phyloP scores from a whole-genome alignment of 1,140 invertebrate species.

The Drosophila bifasciata region DNA sequence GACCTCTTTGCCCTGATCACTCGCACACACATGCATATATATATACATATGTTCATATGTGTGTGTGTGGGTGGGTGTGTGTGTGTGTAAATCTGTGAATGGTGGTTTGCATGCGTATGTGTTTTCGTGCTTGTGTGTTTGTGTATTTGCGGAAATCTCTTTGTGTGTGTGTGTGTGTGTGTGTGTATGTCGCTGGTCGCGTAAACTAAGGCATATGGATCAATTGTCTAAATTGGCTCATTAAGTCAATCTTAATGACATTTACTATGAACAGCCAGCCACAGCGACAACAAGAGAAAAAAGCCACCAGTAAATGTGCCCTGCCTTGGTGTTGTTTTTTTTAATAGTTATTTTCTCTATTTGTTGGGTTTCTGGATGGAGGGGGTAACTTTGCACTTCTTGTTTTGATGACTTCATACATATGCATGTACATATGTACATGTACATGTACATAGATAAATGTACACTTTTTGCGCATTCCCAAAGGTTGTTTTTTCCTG shows the following conservation, averaged over 20 bases:
- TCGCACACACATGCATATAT: slow-evolving; percentile 10
- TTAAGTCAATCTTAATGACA: slow-evolving; percentile 82
- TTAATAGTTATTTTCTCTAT: slow-evolving; percentile 8
- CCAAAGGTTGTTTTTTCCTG: no score
- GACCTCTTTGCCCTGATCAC: slow-evolving; percentile 39
- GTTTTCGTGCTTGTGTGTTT: background rate
- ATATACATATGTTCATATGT: background rate
- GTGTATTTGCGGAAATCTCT: no score
- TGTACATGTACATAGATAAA: no score
- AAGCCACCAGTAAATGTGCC: no score
- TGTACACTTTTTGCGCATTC: no score
- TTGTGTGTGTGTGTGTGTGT: slow-evolving; percentile 10
- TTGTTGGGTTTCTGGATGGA: slow-evolving; percentile 9
- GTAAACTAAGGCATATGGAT: slow-evolving; percentile 81
- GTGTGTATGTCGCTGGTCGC: slow-evolving; percentile 44
- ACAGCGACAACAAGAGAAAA: slow-evolving; percentile 36
- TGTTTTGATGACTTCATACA: slow-evolving; percentile 39
- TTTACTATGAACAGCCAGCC: slow-evolving; percentile 70
- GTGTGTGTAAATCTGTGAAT: slow-evolving; percentile 11
- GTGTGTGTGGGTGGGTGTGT: background rate
- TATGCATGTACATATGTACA: no score
- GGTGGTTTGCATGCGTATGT: slow-evolving; percentile 3
- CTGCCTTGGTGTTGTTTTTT: slow-evolving; percentile 22
- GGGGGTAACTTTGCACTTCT: slow-evolving; percentile 21
- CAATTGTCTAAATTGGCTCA: slow-evolving; percentile 81